Conservation (phyloP, 1,140 invertebrate species). For the Mactra quadrangularis region DNA sequence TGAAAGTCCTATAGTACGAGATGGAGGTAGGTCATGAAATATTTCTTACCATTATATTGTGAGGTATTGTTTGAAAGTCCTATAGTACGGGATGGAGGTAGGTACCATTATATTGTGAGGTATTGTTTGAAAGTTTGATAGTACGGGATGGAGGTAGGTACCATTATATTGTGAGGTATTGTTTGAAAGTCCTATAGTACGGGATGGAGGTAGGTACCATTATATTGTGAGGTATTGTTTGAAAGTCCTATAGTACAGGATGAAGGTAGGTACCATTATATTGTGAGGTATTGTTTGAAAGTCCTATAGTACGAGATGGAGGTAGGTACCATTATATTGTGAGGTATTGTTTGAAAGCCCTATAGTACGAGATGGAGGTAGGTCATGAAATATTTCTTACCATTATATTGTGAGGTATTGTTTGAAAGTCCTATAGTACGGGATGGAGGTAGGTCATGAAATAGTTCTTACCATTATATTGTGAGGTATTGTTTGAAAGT, state of each 20-base stretch:
- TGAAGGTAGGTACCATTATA: slow-evolving; percentile 90
- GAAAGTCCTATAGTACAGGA: slow-evolving; percentile 85
- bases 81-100: too few relatives aligned
- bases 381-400: slow-evolving; percentile 89
- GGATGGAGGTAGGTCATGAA: too few relatives aligned
- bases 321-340: slow-evolving; percentile 89
- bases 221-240: slow-evolving; percentile 89
- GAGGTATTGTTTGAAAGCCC: slow-evolving; percentile 88
- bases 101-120: slow-evolving; percentile 90
- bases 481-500: slow-evolving; percentile 88
- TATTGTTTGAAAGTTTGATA: slow-evolving; percentile 86
- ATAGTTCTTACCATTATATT: slow-evolving; percentile 89
- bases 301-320: slow-evolving; percentile 82
- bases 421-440: slow-evolving; percentile 85
- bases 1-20: too few relatives aligned
- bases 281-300: slow-evolving; percentile 88
- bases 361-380: too few relatives aligned
- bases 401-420: slow-evolving; percentile 89
- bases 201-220: too few relatives aligned
- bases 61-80: slow-evolving; percentile 88
- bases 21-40: too few relatives aligned
- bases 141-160: too few relatives aligned
- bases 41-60: slow-evolving; percentile 89
- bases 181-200: slow-evolving; percentile 85
- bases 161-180: slow-evolving; percentile 89